Conservation (phyloP, 2,797 vertebrate genomes). For the Sebastes diploproa region DNA sequence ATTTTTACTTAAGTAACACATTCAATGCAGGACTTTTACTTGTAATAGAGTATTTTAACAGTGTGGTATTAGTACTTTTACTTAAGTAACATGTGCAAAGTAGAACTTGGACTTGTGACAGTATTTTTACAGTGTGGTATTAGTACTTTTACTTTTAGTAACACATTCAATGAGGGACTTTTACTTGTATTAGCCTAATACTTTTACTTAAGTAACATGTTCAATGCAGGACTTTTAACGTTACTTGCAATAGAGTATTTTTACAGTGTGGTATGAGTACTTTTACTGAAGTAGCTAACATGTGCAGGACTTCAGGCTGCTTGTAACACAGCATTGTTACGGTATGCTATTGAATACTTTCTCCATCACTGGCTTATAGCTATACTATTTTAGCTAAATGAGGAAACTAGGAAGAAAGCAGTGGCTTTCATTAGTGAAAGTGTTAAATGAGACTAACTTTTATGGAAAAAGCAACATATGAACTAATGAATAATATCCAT, state of each 20-base stretch:
- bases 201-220: too few species aligned
- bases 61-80: too few species aligned
- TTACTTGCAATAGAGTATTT: too few species aligned
- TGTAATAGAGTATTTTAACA: background rate
- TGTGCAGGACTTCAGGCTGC: too few species aligned
- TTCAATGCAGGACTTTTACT: background rate
- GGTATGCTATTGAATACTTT: background rate
- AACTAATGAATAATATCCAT: background rate
- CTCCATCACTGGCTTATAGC: background rate
- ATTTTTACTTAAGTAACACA: background rate
- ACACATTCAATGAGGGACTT: too few species aligned
- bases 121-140: too few species aligned
- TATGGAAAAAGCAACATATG: rapidly evolving
- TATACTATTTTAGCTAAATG: background rate
- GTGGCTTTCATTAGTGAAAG: background rate
- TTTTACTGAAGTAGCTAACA: background rate
- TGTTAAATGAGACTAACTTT: rapidly evolving
- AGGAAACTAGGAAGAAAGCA: too few species aligned
- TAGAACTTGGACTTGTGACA: background rate
- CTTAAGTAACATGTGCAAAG: background rate
- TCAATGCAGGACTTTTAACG: too few species aligned
- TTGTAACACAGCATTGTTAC: too few species aligned
- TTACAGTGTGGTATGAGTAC: background rate
- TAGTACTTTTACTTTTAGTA: background rate
- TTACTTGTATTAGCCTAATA: too few species aligned